Evolutionary conservation across 2,888 invertebrate species (phyloP).

Genomic region (Acanthosepion pharaonis): DNA sequence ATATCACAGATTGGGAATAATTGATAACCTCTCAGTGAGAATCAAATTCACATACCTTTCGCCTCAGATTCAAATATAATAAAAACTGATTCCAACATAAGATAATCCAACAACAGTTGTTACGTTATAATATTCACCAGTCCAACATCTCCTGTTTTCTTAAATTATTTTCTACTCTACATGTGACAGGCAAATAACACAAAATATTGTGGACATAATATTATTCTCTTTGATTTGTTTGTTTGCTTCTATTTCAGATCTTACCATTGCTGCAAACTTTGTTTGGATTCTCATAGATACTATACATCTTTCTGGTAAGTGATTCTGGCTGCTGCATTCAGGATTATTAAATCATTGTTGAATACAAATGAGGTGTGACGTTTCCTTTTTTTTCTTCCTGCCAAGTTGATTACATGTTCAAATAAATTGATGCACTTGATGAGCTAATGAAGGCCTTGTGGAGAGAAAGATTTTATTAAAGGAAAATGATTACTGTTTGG

Average conservation of each 20-base stretch:
- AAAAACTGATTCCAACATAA: no score
- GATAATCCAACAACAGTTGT: no score
- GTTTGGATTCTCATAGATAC: slow-evolving; percentile 84
- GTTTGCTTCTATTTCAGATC: slow-evolving; percentile 77
- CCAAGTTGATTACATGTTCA: no score
- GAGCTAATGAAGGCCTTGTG: no score
- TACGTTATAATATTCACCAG: no score
- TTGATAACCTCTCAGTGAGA: no score
- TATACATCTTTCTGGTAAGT: slow-evolving; percentile 79
- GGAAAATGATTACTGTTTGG: no score
- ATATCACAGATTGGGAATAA: no score
- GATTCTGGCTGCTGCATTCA: background rate
- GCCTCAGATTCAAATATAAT: no score
- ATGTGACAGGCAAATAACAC: background rate
- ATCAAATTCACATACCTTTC: no score
- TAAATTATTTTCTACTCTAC: background rate
- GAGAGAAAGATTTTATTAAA: no score
- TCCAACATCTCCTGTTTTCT: background rate
- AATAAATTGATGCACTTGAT: no score
- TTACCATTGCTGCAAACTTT: slow-evolving; percentile 84
- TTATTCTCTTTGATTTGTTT: background rate
- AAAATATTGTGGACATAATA: background rate
- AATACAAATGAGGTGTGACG: background rate
- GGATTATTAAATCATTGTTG: background rate
- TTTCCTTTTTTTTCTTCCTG: background rate